phyloP scores from a whole-genome alignment of 2,797 vertebrate species.

The Anisognathus igniventris region DNA sequence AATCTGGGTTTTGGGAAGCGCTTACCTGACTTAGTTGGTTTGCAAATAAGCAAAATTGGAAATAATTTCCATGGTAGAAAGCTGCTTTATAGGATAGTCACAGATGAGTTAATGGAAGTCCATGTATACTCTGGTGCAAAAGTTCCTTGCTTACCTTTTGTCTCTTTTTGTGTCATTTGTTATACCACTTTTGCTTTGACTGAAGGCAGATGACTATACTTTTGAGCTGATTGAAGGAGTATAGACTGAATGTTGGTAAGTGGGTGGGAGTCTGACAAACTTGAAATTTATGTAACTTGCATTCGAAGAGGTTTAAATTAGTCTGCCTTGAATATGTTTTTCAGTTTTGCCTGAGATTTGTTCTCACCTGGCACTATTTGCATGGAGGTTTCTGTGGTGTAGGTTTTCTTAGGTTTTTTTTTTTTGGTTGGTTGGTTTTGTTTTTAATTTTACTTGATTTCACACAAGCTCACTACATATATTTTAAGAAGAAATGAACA shows the following conservation, averaged over 20 bases:
- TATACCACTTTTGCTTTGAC: neutral
- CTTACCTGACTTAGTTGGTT: neutral
- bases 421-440: neutral
- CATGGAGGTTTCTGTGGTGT: neutral
- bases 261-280: neutral
- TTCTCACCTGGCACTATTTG: neutral
- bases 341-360: neutral
- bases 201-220: neutral
- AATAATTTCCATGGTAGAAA: neutral
- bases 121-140: neutral
- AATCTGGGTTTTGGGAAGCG: neutral
- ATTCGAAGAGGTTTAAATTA: conserved; percentile 8
- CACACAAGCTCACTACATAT: neutral
- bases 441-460: neutral
- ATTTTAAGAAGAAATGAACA: neutral
- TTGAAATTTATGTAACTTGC: neutral
- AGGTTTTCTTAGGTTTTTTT: neutral
- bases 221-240: neutral
- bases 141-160: neutral
- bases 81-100: neutral
- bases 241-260: neutral
- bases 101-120: neutral
- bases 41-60: neutral
- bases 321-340: neutral
- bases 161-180: neutral